Evolutionary conservation across 2,797 vertebrate species (phyloP), one percentile per base, ranked within the genome.

Genomic region (Synanceia verrucosa): DNA sequence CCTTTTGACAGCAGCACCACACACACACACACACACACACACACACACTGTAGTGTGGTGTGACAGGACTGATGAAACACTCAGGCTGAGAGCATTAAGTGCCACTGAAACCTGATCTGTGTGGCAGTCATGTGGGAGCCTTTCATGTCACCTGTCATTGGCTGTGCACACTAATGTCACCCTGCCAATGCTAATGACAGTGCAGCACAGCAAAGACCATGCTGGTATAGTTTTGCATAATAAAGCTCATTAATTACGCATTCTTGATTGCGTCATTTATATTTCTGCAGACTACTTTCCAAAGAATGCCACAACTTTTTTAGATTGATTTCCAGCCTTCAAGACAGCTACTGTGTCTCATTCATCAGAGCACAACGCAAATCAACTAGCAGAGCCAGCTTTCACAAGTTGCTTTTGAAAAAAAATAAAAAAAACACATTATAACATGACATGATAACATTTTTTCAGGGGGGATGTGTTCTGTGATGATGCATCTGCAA

Each of bases 61-160:
- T 33, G 72, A 79, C 73, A 67, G 65, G 48, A 14, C 59, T 50
- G 78, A 76, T 62, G 70, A 69, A 83, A 63, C 73, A 81, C 82
- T 46, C 19, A 28, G 81, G 80, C 77, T 29, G 53, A 62, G 62
- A 53, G 50, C 67, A 34, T n/a, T 44, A 70, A 64, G 29, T 58
- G 65, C n/a, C 26, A 29, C 72, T 58, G 65, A 71, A 79, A 85
- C 76, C 43, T 28, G 72, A 83, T 51, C 10, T 37, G 53, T 24
- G 58, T 31, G 24, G 52, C 68, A 53, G 74, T 58, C 47, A 10
- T 19, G 64, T 11, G 23, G 59, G 66, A 70, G 53, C 39, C 74
- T 84, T 78, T 86, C 65, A 75, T 82, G 84, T 88, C 83, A 79
- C 80, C 78, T 81, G 82, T 78, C 70, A 72, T 81, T 79, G 65